Conservation (phyloP, 1,140 invertebrate species). For the Drosophila mojavensis region DNA sequence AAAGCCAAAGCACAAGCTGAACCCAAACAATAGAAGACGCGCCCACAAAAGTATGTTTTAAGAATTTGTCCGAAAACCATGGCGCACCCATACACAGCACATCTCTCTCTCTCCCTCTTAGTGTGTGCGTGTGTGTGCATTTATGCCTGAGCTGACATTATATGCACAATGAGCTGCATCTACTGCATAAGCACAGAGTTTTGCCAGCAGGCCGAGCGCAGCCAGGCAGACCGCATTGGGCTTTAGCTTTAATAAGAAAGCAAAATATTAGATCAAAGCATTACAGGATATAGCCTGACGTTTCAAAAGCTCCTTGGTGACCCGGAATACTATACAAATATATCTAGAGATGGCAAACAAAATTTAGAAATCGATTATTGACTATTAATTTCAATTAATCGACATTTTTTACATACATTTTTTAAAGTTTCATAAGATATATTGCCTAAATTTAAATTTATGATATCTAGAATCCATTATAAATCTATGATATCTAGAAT, state of each 20-base stretch:
- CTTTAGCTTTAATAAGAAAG: constrained; percentile 32
- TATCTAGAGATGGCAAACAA: too few species aligned
- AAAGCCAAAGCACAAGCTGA: constrained; percentile 49
- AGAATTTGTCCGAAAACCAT: constrained; percentile 54
- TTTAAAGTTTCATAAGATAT: too few species aligned
- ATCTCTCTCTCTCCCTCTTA: neutral
- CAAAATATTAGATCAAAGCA: constrained; percentile 30
- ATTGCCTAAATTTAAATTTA: too few species aligned
- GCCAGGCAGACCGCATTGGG: constrained; percentile 7
- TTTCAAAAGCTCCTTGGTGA: neutral
- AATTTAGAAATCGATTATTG: too few species aligned
- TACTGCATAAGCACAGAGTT: neutral
- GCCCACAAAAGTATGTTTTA: constrained; percentile 72
- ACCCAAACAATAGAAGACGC: constrained; percentile 55
- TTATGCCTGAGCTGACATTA: constrained; percentile 34
- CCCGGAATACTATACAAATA: too few species aligned
- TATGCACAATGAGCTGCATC: constrained; percentile 42
- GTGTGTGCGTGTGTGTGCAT: constrained; percentile 10
- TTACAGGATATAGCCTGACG: neutral
- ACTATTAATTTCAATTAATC: too few species aligned
- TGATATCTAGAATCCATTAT: too few species aligned
- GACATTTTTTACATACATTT: too few species aligned
- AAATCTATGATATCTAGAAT: too few species aligned
- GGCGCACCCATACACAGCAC: constrained; percentile 39
- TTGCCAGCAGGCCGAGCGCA: neutral